phyloP scores from a whole-genome alignment of 2,888 invertebrate genomes.

The Lobophora halterata region DNA sequence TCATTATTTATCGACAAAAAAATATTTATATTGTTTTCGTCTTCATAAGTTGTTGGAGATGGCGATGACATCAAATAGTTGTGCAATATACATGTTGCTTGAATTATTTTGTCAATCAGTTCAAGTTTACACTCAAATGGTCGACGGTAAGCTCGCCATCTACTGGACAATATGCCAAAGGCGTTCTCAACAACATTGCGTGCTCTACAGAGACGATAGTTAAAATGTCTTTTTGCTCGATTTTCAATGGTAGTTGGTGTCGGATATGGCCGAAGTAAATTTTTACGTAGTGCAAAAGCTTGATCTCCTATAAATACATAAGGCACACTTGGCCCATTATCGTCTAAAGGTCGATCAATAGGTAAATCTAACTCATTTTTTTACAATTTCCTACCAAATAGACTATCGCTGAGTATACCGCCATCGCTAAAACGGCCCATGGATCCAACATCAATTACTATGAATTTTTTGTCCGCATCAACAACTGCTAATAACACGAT shows the following conservation, averaged over 20 bases:
- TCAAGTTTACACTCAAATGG: constrained; percentile 8
- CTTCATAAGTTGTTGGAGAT: constrained; percentile 13
- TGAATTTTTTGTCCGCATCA: constrained; percentile 8
- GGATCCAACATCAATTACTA: neutral
- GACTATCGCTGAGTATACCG: constrained; percentile 11
- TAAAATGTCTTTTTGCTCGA: constrained; percentile 21
- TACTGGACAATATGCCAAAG: constrained; percentile 29
- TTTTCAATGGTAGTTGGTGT: constrained; percentile 15
- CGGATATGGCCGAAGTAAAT: constrained; percentile 27
- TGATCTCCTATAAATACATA: constrained; percentile 20
- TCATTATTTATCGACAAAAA: constrained; percentile 7
- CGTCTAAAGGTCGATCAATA: constrained; percentile 7
- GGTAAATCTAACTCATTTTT: constrained; percentile 11
- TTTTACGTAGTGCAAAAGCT: constrained; percentile 25
- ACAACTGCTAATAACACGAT: constrained; percentile 20
- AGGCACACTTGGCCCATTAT: constrained; percentile 6
- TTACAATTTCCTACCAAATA: constrained; percentile 6
- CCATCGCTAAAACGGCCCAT: constrained; percentile 8
- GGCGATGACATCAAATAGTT: constrained; percentile 14
- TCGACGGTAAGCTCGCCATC: constrained; percentile 15
- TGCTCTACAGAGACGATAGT: constrained; percentile 18
- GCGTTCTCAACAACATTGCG: constrained; percentile 16
- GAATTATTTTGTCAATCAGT: constrained; percentile 9
- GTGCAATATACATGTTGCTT: constrained; percentile 10
- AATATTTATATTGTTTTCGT: constrained; percentile 8